These are phyloP conservation scores for Varecia variegata DNA, from an alignment of 2,797 vertebrate species.

Conservation along the genomic window DNA sequence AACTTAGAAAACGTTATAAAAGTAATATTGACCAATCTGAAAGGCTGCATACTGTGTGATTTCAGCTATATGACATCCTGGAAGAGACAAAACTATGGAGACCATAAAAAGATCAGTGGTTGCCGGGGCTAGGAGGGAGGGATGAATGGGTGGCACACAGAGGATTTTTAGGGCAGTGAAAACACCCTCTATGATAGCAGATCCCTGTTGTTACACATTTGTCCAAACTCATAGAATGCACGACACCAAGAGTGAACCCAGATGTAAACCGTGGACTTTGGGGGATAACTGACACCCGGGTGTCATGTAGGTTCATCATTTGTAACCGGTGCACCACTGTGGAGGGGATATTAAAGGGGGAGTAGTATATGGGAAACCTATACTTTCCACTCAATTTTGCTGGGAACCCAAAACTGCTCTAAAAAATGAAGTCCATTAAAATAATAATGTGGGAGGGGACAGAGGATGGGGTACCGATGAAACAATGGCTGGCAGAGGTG, in stretches of 20 bases:
- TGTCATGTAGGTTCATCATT: fast-evolving
- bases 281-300: not conserved
- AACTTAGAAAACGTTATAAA: not conserved
- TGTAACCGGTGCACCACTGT: fast-evolving
- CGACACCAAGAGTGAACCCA: not conserved
- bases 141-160: fast-evolving
- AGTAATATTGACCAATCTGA: not conserved
- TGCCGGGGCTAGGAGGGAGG: not conserved
- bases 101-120: not conserved
- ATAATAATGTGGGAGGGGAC: not conserved
- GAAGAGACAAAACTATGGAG: not conserved
- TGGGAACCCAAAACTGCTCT: not conserved
- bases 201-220: fast-evolving
- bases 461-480: fast-evolving
- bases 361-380: not conserved
- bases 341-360: fast-evolving
- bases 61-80: not conserved
- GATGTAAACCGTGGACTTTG: not conserved
- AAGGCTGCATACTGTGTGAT: not conserved
- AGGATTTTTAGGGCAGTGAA: not conserved
- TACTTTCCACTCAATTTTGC: not conserved
- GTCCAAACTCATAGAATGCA: fast-evolving
- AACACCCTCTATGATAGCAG: fast-evolving
- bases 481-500: fast-evolving
- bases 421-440: not conserved